Percentiles rank a stretch among this genome's conserved stretches.
phyloP scores from a whole-genome alignment of 1,140 invertebrate species.

The Drosophila nasuta region DNA sequence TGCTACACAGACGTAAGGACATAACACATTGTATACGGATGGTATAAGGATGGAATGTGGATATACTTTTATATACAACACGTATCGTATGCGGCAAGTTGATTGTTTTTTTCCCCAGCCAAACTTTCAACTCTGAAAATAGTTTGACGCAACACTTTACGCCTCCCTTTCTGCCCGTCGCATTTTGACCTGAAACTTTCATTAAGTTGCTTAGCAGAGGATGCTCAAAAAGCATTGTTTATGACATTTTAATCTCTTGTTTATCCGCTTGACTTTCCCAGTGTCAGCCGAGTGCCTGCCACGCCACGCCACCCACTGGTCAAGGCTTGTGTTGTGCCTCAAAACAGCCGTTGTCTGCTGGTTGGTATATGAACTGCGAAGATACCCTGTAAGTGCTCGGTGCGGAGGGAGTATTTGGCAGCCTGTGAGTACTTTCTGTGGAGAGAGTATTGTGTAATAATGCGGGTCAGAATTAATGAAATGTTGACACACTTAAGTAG shows the following conservation, averaged over 20 bases:
- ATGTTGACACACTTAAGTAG: too few relatives aligned
- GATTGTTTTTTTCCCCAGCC: constrained; percentile 36
- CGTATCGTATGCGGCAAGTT: constrained; percentile 12
- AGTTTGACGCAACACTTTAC: constrained; percentile 57
- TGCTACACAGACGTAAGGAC: constrained; percentile 14
- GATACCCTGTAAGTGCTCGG: neutral
- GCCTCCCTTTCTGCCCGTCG: constrained; percentile 1
- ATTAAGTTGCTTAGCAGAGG: constrained; percentile 73
- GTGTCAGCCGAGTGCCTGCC: constrained; percentile 41
- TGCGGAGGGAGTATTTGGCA: neutral
- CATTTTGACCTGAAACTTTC: constrained; percentile 52
- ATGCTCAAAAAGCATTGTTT: constrained; percentile 76
- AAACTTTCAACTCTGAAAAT: constrained; percentile 50
- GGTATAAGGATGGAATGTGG: neutral
- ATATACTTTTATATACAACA: neutral
- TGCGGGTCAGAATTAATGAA: too few relatives aligned
- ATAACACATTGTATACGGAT: neutral
- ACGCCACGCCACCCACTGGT: constrained; percentile 41
- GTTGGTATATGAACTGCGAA: neutral
- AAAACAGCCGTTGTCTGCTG: neutral
- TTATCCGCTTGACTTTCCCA: constrained; percentile 78
- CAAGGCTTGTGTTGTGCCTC: constrained; percentile 56
- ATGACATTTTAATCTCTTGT: constrained; percentile 82
- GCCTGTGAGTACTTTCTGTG: too few relatives aligned
- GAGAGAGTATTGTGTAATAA: too few relatives aligned